Percentiles rank a stretch among this genome's conserved stretches.
Conservation (phyloP, 2,888 invertebrate species). For the Buathra laborator region DNA sequence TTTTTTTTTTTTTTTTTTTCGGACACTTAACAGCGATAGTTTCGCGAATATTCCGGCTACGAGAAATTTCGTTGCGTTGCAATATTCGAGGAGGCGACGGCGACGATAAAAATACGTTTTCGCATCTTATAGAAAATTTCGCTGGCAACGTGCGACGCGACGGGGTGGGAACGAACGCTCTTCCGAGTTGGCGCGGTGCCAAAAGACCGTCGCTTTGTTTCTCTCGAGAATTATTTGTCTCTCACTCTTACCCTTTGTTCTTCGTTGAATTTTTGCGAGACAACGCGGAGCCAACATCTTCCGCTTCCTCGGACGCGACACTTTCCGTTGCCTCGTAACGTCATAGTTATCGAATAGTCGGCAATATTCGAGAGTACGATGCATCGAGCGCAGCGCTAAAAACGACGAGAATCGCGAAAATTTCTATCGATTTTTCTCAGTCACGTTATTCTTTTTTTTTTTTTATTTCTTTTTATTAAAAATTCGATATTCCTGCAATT, state of each 20-base stretch:
- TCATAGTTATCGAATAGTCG: conserved; percentile 42
- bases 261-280: conserved; percentile 27
- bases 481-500: conserved; percentile 52
- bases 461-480: conserved; percentile 43
- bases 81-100: conserved; percentile 35
- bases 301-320: conserved; percentile 23
- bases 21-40: neutral
- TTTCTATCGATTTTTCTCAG: neutral
- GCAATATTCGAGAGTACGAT: neutral
- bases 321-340: conserved; percentile 9
- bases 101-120: conserved; percentile 63
- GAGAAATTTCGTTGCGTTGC: conserved; percentile 44
- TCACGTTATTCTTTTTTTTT: conserved; percentile 1
- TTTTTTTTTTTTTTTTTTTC: neutral
- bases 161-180: conserved; percentile 22
- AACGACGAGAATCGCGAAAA: conserved; percentile 1
- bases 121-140: conserved; percentile 46
- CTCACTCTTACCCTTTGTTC: conserved; percentile 28
- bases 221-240: conserved; percentile 2
- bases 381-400: neutral
- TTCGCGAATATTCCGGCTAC: neutral
- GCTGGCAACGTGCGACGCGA: conserved; percentile 54
- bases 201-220: conserved; percentile 51
- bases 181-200: conserved; percentile 64
- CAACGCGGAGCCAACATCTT: conserved; percentile 38